These are phyloP conservation scores for Meliscaeva auricollis DNA, from an alignment of 2,888 invertebrate species.

Conservation along the genomic window DNA sequence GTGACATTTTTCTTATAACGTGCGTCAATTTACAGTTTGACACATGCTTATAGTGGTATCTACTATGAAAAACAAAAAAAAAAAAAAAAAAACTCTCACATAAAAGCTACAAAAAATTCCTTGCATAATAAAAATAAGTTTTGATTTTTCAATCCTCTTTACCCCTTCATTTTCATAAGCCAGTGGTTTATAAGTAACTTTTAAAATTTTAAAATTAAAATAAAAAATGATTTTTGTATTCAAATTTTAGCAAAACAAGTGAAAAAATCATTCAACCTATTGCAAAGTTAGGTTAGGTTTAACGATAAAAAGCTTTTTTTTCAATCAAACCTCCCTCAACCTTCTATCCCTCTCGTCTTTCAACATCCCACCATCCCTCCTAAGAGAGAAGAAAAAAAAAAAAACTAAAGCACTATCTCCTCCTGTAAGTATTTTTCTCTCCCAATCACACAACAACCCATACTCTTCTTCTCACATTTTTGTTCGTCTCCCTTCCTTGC, in stretches of 20 bases:
- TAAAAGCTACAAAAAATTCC: not conserved
- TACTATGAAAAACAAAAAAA: not conserved
- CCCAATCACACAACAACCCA: not conserved
- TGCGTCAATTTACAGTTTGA: constrained; percentile 23
- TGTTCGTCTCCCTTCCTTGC: constrained; percentile 22
- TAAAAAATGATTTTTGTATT: constrained; percentile 33
- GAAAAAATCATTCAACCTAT: constrained; percentile 66
- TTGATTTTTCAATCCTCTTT: no score
- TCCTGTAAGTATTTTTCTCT: constrained; percentile 31
- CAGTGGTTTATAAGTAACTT: no score
- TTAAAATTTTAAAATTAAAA: no score
- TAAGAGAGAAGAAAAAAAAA: constrained; percentile 6
- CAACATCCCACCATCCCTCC: not conserved
- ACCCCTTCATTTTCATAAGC: no score
- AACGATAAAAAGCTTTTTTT: constrained; percentile 51
- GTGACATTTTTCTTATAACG: not conserved
- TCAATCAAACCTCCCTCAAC: constrained; percentile 20
- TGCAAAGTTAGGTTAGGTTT: constrained; percentile 57
- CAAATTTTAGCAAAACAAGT: constrained; percentile 53
- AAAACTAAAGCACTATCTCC: constrained; percentile 50
- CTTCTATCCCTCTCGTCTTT: not conserved
- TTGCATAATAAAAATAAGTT: not conserved
- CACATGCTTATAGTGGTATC: constrained; percentile 5
- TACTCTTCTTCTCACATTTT: constrained; percentile 3
- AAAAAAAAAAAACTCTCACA: not conserved